These are phyloP conservation scores for Lepus timidus DNA, from an alignment of 2,113 vertebrate genomes.

Conservation along the genomic window DNA sequence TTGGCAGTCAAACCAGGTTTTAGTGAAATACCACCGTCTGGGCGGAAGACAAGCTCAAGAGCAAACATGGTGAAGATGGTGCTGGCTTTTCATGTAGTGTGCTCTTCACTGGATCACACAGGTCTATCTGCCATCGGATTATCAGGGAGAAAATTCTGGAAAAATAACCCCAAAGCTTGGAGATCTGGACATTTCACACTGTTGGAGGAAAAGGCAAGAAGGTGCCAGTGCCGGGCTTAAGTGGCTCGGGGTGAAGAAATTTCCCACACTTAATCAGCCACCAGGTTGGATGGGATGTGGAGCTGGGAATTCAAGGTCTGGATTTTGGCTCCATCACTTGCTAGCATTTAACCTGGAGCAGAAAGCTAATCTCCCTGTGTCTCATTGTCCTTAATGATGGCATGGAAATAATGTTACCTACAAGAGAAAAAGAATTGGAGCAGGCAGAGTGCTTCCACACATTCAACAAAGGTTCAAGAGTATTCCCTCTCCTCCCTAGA, in stretches of 20 bases:
- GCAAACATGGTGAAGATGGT: neutral
- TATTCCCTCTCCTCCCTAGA: neutral
- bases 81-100: neutral
- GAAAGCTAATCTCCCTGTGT: neutral
- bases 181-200: neutral
- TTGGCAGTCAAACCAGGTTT: neutral
- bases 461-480: neutral
- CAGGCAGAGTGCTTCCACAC: neutral
- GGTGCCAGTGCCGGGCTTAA: neutral
- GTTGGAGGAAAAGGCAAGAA: neutral
- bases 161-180: neutral
- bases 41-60: neutral
- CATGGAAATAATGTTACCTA: neutral
- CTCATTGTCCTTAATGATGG: neutral
- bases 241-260: neutral
- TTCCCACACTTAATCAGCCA: neutral
- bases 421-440: neutral
- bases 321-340: neutral
- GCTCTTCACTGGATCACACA: neutral
- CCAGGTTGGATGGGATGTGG: rapidly evolving
- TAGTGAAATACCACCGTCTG: neutral
- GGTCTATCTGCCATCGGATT: neutral
- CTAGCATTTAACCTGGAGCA: neutral
- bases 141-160: neutral
- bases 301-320: neutral